Conservation (phyloP, 2,113 vertebrate genomes). For the Stegastes partitus region DNA sequence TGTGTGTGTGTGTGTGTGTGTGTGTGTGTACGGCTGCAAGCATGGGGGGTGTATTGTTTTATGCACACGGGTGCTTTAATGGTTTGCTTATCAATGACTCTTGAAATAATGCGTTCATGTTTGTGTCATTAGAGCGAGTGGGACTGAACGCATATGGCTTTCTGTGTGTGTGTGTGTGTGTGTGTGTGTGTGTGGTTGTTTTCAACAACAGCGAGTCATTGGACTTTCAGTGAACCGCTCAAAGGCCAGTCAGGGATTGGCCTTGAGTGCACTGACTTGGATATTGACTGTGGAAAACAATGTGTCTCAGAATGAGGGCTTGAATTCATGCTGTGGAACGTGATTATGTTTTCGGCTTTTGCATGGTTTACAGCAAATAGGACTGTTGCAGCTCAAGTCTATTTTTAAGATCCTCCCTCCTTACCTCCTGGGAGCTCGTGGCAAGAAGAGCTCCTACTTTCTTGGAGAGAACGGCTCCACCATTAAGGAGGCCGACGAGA, state of each 20-base stretch:
- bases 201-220: constrained; percentile 7
- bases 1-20: neutral
- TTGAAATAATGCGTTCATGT: constrained; percentile 32
- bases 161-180: neutral
- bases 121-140: constrained; percentile 28
- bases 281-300: constrained; percentile 47
- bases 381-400: constrained; percentile 31
- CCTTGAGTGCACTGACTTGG: constrained; percentile 6
- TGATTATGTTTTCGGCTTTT: constrained; percentile 42
- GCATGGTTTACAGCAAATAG: constrained; percentile 13
- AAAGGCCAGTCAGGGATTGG: constrained; percentile 27
- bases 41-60: constrained; percentile 3
- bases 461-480: constrained; percentile 15
- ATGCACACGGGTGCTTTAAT: constrained; percentile 22
- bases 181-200: constrained; percentile 5
- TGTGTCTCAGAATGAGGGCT: constrained; percentile 3
- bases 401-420: constrained; percentile 35
- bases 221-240: constrained; percentile 45
- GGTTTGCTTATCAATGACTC: constrained; percentile 21
- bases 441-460: constrained; percentile 21
- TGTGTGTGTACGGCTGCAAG: neutral
- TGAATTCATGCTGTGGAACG: constrained; percentile 1
- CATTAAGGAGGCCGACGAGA: constrained; percentile 27
- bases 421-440: neutral
- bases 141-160: neutral